Evolutionary conservation across 2,113 vertebrate genomes (phyloP).

Genomic region (Mastomys coucha): DNA sequence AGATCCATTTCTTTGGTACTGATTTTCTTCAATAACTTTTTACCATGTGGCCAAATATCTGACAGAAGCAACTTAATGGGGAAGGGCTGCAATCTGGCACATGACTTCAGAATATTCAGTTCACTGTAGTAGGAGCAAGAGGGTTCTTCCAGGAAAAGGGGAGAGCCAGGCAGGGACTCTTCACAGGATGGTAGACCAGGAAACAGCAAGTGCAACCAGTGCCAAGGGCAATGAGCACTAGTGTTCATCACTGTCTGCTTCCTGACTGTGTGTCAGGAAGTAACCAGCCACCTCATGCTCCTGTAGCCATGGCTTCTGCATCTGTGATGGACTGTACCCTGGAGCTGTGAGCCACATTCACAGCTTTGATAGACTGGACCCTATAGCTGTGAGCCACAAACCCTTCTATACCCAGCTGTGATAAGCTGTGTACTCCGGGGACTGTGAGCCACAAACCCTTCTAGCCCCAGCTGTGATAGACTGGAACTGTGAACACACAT

Average conservation of each 20-base stretch:
- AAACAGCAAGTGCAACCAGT: too few relatives aligned
- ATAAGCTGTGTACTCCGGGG: too few relatives aligned
- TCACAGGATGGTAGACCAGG: neutral
- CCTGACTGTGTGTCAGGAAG: neutral
- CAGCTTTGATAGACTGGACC: too few relatives aligned
- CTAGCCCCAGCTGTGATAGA: too few relatives aligned
- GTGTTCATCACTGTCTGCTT: neutral
- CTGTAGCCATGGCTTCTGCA: neutral
- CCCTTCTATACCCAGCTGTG: too few relatives aligned
- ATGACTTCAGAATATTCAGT: neutral
- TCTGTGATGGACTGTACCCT: too few relatives aligned
- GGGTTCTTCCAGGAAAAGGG: neutral
- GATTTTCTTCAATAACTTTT: neutral
- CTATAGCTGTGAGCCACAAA: neutral
- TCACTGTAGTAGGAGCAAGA: neutral
- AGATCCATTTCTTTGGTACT: neutral
- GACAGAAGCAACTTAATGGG: neutral
- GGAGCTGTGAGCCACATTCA: too few relatives aligned
- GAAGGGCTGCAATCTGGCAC: neutral
- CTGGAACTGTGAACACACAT: neutral
- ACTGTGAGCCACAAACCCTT: too few relatives aligned
- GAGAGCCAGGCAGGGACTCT: too few relatives aligned
- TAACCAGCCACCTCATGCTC: neutral
- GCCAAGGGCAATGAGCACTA: neutral
- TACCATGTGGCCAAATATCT: neutral